Evolutionary conservation across 2,113 vertebrate genomes (phyloP), one percentile per base, ranked within the genome.

Genomic region (Aepyceros melampus): DNA sequence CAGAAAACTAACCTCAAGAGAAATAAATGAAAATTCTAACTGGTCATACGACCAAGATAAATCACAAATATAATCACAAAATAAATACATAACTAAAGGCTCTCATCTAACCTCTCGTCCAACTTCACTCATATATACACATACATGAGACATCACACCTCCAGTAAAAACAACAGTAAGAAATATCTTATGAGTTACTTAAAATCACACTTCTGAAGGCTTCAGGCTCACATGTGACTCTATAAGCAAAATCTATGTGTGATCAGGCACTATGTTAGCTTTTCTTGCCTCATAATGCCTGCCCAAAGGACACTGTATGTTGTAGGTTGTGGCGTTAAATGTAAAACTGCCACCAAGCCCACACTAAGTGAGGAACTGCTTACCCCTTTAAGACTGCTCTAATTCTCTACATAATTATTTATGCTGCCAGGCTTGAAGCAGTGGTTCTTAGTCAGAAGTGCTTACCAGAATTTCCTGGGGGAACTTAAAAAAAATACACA

Each of bases 1-100:
- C 81, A 93, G 86, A 91, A 93, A 89, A 87, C 49, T 78, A 71
- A 87, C 40, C 17, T 95, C 64, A 56, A 78, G 31, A 85, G 36
- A 91, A 84, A 64, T 25, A 64, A n/a, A 78, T 23, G n/a, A 67
- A 91, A 92, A 96, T 64, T 93, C 17, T 56, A 83, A 83, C 60
- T 55, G 40, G 36, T 89, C 88, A 45, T 14, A 64, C 83, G 14
- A 82, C 7, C 40, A 49, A 17, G n/a, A 64, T 76, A 87, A 93
- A 87, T 43, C 64, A 87, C 19, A 94, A 88, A 51, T 14, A 27
- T 40, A 31, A 89, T 53, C 76, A 71, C 16, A 95, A 98, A 89
- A 87, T 67, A 76, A 91, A 97, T 43, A 5, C 3, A 0, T 25
- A 91, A 25, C 33, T 47, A 29, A 86, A 94, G 45, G n/a, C 60